Evolutionary conservation across 2,797 vertebrate genomes (phyloP), one percentile per base, ranked within the genome.

Genomic region (Uromys caudimaculatus): DNA sequence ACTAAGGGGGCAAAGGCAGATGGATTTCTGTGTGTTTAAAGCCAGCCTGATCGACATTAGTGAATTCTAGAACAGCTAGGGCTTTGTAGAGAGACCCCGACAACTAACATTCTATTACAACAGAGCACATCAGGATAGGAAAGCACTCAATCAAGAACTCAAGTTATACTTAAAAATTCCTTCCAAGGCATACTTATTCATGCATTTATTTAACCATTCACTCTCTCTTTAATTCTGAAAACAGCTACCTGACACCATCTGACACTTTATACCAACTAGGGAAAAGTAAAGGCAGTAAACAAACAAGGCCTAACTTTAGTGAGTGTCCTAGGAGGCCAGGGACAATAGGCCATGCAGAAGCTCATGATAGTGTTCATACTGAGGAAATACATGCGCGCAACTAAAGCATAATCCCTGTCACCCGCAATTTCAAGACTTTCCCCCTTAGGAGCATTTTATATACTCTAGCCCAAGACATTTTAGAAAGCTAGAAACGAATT

Each of bases 401-500:
- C 23, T 10, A 75, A 54, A 87, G 41, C 27, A 90, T 41, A 71
- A 92, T 6, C 7, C 27, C 79, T 87, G 50, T 69, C 44, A 19
- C 56, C 16, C 27, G 54, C 60, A 69, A 27, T 56, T 50, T 60
- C 38, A 91, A 82, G 3, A 14, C 54, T 82, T 71, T 86, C 56
- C 12, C 69, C n/a, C 38, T 79, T 77, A 52, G 81, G 35, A 41
- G 76, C 8, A 58, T 50, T 73, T 93, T 89, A 86, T 17, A 29
- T 23, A 50, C 47, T 62, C 79, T 35, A 93, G 41, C 11, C 73
- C 13, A 29, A 79, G 12, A 54, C 35, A 89, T 27, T 73, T 90
- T n/a, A 94, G 52, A n/a, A 75, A 86, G 58, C 13, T 14, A 95
- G 88, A 71, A 93, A 90, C 29, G 12, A 83, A 96, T 76, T 75